Evolutionary conservation across 2,888 invertebrate species (phyloP).

Genomic region (Chrysopilus asiliformis): DNA sequence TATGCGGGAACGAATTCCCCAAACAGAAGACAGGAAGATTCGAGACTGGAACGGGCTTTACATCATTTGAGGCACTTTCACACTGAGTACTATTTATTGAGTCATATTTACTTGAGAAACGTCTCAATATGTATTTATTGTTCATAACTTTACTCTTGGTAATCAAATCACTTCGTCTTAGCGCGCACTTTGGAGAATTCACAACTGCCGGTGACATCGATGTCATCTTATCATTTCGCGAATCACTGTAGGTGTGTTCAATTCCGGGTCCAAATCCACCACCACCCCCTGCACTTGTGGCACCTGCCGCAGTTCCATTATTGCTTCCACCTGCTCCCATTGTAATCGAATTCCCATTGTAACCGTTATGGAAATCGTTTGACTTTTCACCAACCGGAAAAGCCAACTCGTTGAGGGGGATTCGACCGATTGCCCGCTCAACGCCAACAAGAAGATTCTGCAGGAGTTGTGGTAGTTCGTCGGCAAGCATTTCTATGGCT

Average conservation of each 20-base stretch:
- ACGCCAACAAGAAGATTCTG: constrained; percentile 53
- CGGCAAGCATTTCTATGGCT: constrained; percentile 34
- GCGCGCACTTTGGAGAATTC: constrained; percentile 35
- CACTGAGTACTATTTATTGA: constrained; percentile 22
- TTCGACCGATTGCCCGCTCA: constrained; percentile 53
- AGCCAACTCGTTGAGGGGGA: constrained; percentile 50
- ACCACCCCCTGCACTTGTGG: background rate
- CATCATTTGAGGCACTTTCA: constrained; percentile 26
- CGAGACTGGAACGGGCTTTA: constrained; percentile 26
- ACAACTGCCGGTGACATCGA: too few relatives aligned
- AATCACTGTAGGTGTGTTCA: constrained; percentile 13
- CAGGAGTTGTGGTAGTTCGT: constrained; percentile 48
- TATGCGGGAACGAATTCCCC: constrained; percentile 54
- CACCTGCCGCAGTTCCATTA: background rate
- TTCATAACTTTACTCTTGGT: constrained; percentile 35
- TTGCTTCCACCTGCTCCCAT: background rate
- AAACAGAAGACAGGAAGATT: constrained; percentile 46
- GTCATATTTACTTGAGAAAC: constrained; percentile 33
- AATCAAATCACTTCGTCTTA: constrained; percentile 36
- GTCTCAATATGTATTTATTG: constrained; percentile 34
- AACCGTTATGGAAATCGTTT: too few relatives aligned
- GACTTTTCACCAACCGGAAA: constrained; percentile 44
- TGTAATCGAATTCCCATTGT: constrained; percentile 17
- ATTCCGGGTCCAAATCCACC: constrained; percentile 7
- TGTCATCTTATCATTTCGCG: constrained; percentile 21